Conservation (phyloP, 2,113 vertebrate genomes). For the Toxostoma redivivum region DNA sequence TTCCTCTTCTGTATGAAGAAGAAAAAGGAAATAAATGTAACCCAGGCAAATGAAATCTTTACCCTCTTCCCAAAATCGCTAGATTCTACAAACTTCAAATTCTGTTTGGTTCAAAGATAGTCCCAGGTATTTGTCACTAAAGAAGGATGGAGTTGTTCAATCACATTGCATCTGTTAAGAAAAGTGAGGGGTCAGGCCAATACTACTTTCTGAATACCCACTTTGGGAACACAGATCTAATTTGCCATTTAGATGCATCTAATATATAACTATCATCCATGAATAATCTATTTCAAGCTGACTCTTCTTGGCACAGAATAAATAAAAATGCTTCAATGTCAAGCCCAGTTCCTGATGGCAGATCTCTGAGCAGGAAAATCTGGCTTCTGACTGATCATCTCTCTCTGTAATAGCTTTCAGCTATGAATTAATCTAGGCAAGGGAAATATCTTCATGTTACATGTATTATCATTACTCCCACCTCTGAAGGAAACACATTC, state of each 20-base stretch:
- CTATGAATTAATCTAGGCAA: not conserved
- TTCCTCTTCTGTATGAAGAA: not conserved
- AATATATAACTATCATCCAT: not conserved
- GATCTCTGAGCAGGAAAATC: not conserved
- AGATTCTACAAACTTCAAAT: not conserved
- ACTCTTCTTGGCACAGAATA: slow-evolving; percentile 9
- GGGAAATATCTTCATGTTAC: not conserved
- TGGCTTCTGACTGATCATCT: not conserved
- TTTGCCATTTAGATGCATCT: not conserved
- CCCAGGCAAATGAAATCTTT: not conserved
- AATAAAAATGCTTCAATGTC: not conserved
- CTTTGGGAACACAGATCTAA: not conserved
- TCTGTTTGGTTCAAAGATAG: not conserved
- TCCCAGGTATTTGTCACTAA: not conserved
- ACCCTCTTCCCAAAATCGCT: not conserved
- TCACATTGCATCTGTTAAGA: not conserved
- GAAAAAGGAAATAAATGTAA: not conserved
- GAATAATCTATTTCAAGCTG: not conserved
- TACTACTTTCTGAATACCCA: not conserved
- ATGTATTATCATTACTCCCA: not conserved
- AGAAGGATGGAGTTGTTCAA: not conserved
- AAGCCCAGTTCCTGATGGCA: not conserved
- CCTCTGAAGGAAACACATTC: not conserved
- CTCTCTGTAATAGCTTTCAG: not conserved
- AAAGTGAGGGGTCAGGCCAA: not conserved